Percentiles rank a stretch among this genome's conserved stretches.
Evolutionary conservation across 2,888 invertebrate genomes (phyloP).

Genomic region (Tetrapedia diversipes): DNA sequence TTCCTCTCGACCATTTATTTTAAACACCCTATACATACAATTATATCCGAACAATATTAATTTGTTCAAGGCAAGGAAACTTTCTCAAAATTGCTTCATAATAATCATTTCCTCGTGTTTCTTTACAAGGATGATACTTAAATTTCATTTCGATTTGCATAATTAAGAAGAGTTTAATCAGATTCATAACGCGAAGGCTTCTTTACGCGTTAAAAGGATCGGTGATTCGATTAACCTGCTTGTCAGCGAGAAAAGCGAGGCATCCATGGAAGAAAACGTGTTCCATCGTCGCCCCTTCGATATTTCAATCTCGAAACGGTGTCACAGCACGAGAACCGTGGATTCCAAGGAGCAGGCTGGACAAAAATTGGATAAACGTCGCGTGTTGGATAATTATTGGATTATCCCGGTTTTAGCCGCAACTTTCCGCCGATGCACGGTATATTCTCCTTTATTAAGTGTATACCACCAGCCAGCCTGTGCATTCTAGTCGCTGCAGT

Average conservation of each 20-base stretch:
- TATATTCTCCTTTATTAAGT: conserved; percentile 51
- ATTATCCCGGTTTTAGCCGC: conserved; percentile 48
- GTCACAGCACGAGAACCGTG: conserved; percentile 8
- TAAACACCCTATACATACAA: no score
- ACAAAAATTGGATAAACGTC: conserved; percentile 37
- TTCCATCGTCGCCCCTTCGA: neutral
- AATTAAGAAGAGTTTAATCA: neutral
- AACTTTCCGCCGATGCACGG: conserved; percentile 31
- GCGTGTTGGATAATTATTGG: conserved; percentile 48
- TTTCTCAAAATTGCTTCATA: no score
- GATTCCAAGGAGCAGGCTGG: neutral
- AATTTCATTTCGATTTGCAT: no score
- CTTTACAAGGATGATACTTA: no score
- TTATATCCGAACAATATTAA: no score
- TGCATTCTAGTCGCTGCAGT: conserved; percentile 59
- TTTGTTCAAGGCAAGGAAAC: no score
- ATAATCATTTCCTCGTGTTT: no score
- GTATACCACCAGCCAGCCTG: conserved; percentile 36
- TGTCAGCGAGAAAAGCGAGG: neutral
- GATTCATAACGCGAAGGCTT: neutral
- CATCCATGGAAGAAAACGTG: neutral
- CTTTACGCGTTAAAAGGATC: neutral
- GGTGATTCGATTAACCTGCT: conserved; percentile 1
- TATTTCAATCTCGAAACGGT: conserved; percentile 18
- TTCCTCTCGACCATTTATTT: no score